These are phyloP conservation scores for Matsumyia berberina DNA, from an alignment of 2,888 invertebrate genomes.

Conservation along the genomic window DNA sequence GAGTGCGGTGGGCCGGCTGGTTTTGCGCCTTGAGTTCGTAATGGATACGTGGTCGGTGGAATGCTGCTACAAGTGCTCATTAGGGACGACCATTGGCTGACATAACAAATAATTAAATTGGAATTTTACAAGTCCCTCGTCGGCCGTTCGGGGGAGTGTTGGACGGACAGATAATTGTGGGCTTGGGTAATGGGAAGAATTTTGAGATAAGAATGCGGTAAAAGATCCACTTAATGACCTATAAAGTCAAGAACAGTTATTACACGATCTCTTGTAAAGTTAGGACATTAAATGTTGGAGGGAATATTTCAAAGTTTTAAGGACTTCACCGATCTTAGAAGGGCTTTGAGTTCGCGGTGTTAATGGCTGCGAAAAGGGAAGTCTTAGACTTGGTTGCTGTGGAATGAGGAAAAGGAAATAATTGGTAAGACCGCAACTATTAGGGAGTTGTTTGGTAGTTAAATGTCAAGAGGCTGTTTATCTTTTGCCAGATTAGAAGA, in stretches of 20 bases:
- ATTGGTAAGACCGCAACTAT: too few species aligned
- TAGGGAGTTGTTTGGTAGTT: too few species aligned
- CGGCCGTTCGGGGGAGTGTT: constrained; percentile 9
- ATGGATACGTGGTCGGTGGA: constrained; percentile 22
- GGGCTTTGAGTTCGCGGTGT: too few species aligned
- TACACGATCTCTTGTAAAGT: too few species aligned
- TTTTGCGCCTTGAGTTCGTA: constrained; percentile 7
- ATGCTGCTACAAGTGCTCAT: constrained; percentile 52
- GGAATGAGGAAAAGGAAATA: too few species aligned
- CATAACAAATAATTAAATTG: constrained; percentile 58
- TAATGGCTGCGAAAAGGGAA: too few species aligned
- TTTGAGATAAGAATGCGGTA: constrained; percentile 1
- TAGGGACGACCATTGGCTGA: constrained; percentile 41
- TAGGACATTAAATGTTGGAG: too few species aligned
- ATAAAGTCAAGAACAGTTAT: constrained; percentile 15
- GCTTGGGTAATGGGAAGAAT: not conserved
- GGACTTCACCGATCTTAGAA: too few species aligned
- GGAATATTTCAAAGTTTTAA: too few species aligned
- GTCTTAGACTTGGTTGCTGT: too few species aligned
- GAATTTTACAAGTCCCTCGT: not conserved
- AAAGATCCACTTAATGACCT: not conserved
- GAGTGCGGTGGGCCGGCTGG: not conserved
- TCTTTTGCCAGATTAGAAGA: too few species aligned
- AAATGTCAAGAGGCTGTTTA: too few species aligned
- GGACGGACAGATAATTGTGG: constrained; percentile 16